Percentiles rank a stretch among this genome's conserved stretches.
Conservation (phyloP, 2,888 invertebrate species). For the Drosophila anceps region DNA sequence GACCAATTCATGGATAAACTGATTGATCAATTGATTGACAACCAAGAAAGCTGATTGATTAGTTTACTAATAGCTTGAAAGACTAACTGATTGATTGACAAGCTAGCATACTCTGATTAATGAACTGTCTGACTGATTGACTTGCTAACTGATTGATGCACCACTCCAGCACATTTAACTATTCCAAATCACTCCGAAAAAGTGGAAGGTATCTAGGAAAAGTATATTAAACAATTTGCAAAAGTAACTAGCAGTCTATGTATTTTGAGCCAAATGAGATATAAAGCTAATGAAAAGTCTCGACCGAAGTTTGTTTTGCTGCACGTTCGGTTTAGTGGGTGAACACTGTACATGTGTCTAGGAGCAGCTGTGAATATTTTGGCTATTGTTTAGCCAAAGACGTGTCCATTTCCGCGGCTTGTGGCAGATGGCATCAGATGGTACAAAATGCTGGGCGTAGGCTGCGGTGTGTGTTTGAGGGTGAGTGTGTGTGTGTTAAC, state of each 20-base stretch:
- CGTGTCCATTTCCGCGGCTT: conserved; percentile 52
- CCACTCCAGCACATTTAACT: too few species aligned
- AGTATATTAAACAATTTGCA: too few species aligned
- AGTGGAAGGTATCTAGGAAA: background rate
- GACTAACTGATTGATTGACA: background rate
- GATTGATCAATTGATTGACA: background rate
- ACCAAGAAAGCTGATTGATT: background rate
- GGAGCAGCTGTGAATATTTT: conserved; percentile 29
- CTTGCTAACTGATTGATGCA: background rate
- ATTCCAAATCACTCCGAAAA: background rate
- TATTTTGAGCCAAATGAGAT: background rate
- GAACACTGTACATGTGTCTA: conserved; percentile 8
- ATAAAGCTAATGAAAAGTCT: too few species aligned
- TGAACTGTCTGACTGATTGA: background rate
- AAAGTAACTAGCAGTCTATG: background rate
- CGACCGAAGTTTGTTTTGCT: background rate
- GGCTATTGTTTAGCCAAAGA: conserved; percentile 28
- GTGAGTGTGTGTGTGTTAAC: conserved; percentile 25
- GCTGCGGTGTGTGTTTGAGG: background rate
- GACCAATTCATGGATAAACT: background rate
- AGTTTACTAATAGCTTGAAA: background rate
- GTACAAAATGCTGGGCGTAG: conserved; percentile 16
- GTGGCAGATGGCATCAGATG: conserved; percentile 56
- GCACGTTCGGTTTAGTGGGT: background rate
- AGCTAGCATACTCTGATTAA: background rate